Base-by-base conservation (phyloP, 2,797 vertebrate species). In the Prunella strophiata region DNA sequence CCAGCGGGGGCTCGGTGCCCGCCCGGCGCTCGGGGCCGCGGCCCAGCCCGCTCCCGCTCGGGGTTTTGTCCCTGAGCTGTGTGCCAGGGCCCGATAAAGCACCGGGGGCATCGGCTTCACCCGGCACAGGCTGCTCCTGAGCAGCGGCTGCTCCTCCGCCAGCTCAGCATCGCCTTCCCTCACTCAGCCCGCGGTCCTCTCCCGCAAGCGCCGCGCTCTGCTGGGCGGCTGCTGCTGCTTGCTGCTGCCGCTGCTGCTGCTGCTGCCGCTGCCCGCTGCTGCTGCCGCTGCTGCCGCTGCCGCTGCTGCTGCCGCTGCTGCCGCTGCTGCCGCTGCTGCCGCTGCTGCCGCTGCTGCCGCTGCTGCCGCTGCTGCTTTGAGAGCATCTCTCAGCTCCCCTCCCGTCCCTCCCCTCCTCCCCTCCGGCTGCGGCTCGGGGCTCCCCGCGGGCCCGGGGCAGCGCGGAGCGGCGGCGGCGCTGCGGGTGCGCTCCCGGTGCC, bases 1-100 rank as follows among this genome's bases (percentile, higher is more conserved):
- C 18, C 8, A 0, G 83, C 16, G 11, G 15, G 85, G 89, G 13
- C 32, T 40, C 38, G 25, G 40, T 25, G 16, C 51, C 73, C 88
- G 2, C 88, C 80, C 73, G 36, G 88, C 73, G 30, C 80, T 71
- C 30, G 59, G 80, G 80, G 73, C 88, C 51, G 30, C 13, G 59
- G 73, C 88, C 80, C 88, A 84, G 52, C 80, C 51, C 38, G 29
- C 50, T 58, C 29, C 65, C 9, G 26, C 32, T 6, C 6, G 16
- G 10, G 29, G 45, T 70, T 89, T 54, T 85, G 83, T 80, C 79
- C 77, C 18, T 1, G 21, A 45, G 2, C 90, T 58, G 22, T 2
- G 78, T 94, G 87, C 91, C 87, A 19, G 91, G 40, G 40, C 11
- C 91, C 22, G 87, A 77, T 80, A 84, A 90, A 79, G 79, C 65